phyloP scores from a whole-genome alignment of 1,140 invertebrate species.

The Brachionus angularis region DNA sequence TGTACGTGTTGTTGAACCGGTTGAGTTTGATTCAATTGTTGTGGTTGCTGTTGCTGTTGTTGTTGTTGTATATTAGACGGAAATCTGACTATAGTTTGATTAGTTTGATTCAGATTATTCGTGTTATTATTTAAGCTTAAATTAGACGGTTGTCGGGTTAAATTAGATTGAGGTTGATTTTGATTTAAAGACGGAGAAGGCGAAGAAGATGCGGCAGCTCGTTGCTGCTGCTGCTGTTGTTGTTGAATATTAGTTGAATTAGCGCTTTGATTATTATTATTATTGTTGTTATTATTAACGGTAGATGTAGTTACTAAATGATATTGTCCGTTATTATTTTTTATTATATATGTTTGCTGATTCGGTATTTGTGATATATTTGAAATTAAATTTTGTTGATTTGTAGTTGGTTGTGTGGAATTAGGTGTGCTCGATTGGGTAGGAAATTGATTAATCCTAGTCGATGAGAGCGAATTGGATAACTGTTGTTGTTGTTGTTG shows the following conservation, averaged over 20 bases:
- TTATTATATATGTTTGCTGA: not conserved
- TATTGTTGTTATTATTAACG: not conserved
- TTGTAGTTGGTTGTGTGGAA: no score
- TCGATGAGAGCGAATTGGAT: not conserved
- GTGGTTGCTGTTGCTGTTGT: not conserved
- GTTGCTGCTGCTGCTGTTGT: constrained; percentile 19
- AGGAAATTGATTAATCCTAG: not conserved
- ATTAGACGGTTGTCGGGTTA: no score
- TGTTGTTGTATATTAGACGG: not conserved
- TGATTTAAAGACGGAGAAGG: no score
- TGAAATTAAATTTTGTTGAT: no score
- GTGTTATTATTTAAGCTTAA: no score
- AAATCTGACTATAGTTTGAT: not conserved
- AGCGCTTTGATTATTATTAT: not conserved
- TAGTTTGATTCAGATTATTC: no score
- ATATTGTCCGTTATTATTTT: constrained; percentile 31
- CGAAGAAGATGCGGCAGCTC: not conserved
- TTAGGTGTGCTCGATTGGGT: constrained; percentile 3
- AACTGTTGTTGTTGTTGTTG: not conserved
- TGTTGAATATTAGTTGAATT: constrained; percentile 6
- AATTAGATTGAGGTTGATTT: no score
- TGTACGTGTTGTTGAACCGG: constrained; percentile 10
- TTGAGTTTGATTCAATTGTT: constrained; percentile 12
- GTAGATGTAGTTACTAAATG: not conserved
- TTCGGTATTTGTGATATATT: no score